These are phyloP conservation scores for Allolobophora icterica DNA, from an alignment of 2,888 invertebrate species.

Conservation along the genomic window DNA sequence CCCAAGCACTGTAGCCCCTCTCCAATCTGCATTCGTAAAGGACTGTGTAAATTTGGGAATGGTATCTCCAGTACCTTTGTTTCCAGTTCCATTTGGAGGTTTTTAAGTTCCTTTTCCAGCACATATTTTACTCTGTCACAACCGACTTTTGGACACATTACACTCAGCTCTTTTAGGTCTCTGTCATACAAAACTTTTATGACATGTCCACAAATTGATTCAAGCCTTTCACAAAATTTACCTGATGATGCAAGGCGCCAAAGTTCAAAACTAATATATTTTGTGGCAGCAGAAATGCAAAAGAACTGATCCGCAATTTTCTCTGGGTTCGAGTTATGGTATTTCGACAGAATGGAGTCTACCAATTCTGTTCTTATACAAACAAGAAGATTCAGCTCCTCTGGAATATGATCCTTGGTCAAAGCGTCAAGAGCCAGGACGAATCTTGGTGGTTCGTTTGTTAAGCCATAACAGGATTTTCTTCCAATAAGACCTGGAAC, in stretches of 20 bases:
- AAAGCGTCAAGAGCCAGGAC: background rate
- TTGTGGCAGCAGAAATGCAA: background rate
- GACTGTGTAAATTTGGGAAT: background rate
- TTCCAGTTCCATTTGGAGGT: background rate
- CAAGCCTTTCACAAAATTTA: background rate
- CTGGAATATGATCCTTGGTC: background rate
- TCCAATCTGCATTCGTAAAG: slow-evolving; percentile 21
- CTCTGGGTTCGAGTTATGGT: background rate
- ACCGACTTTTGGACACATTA: background rate
- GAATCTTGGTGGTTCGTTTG: background rate
- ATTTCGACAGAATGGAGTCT: background rate
- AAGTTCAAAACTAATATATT: background rate
- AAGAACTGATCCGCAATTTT: background rate
- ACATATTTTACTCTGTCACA: background rate
- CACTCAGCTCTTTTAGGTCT: background rate
- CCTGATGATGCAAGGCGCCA: background rate
- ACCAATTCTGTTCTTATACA: background rate
- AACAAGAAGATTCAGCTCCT: background rate
- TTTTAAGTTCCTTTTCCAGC: background rate
- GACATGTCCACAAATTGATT: background rate
- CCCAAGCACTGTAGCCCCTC: background rate
- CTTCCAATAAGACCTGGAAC: background rate
- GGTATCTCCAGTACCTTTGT: background rate
- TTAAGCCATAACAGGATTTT: background rate
- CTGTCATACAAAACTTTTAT: background rate